These are phyloP conservation scores for Trichogramma evanescens DNA, from an alignment of 2,888 invertebrate genomes.

Conservation along the genomic window DNA sequence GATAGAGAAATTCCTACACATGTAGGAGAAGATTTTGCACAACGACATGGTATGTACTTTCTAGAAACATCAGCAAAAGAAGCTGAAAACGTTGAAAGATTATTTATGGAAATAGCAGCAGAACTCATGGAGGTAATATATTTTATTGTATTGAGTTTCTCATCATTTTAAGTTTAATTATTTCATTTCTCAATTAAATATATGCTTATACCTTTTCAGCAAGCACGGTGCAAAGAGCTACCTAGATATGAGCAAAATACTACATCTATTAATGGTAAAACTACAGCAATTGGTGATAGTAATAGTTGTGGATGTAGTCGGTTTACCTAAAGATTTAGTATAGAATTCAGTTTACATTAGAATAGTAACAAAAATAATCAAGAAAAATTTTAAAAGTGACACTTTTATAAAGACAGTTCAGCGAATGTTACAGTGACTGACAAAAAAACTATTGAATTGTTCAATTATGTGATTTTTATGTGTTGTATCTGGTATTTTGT, in stretches of 20 bases:
- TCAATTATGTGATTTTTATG: conserved; percentile 15
- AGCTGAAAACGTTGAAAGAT: conserved; percentile 92
- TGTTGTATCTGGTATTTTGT: conserved; percentile 11
- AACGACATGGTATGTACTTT: conserved; percentile 94
- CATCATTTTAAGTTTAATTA: neutral
- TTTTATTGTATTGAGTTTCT: neutral
- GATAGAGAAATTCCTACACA: conserved; percentile 91
- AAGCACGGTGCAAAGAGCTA: conserved; percentile 78
- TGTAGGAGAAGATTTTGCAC: conserved; percentile 93
- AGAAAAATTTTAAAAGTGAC: conserved; percentile 5
- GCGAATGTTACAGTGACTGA: conserved; percentile 10
- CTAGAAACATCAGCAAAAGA: conserved; percentile 97
- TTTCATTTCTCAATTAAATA: neutral
- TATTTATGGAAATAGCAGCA: conserved; percentile 95
- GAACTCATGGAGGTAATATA: conserved; percentile 72
- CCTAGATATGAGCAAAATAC: conserved; percentile 67
- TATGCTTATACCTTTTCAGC: conserved; percentile 48
- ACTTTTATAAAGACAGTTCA: conserved; percentile 3
- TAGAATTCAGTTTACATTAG: neutral
- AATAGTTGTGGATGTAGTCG: conserved; percentile 56
- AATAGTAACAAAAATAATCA: conserved; percentile 2
- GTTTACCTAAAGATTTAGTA: conserved; percentile 38
- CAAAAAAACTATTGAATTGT: conserved; percentile 12
- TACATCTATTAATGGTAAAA: conserved; percentile 66
- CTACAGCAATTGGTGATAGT: conserved; percentile 61